Conservation (phyloP, 2,888 invertebrate species). For the Boloria euphrosyne region DNA sequence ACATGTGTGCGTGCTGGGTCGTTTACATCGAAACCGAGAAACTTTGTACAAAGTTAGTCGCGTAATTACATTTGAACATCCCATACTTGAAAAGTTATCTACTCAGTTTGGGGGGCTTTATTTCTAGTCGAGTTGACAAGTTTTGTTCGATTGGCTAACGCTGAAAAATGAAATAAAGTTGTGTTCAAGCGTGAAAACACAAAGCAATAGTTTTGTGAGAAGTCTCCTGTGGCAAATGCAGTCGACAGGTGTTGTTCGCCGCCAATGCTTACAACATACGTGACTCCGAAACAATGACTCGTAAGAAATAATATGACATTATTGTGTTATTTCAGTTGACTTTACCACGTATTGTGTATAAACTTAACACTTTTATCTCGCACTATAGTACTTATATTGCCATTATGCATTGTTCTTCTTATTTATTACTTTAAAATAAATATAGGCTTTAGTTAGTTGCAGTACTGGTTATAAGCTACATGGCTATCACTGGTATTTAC, state of each 20-base stretch:
- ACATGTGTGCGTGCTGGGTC: conserved; percentile 30
- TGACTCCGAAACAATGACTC: conserved; percentile 63
- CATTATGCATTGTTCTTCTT: too few relatives aligned
- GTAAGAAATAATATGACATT: conserved; percentile 38
- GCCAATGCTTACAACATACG: conserved; percentile 60
- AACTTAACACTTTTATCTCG: conserved; percentile 18
- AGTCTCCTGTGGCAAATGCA: conserved; percentile 62
- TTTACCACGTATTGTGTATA: conserved; percentile 25
- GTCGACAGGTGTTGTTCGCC: conserved; percentile 62
- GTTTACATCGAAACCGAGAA: conserved; percentile 31
- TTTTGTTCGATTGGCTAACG: conserved; percentile 53
- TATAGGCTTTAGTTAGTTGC: too few relatives aligned
- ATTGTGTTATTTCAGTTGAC: conserved; percentile 36
- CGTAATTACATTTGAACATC: conserved; percentile 36
- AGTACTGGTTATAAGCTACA: too few relatives aligned
- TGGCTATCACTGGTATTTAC: too few relatives aligned
- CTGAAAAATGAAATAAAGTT: conserved; percentile 60
- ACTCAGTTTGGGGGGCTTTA: conserved; percentile 35
- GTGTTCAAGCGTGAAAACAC: conserved; percentile 53
- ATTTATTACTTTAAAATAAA: too few relatives aligned
- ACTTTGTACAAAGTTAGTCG: conserved; percentile 33
- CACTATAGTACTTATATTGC: too few relatives aligned
- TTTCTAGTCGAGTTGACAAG: conserved; percentile 41
- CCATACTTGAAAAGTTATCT: conserved; percentile 33
- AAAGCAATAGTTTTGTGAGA: conserved; percentile 64